A percentile compares a stretch with the other conserved stretches of the same genome.
Evolutionary conservation across 2,113 vertebrate species (phyloP).

Genomic region (Acinonyx jubatus): DNA sequence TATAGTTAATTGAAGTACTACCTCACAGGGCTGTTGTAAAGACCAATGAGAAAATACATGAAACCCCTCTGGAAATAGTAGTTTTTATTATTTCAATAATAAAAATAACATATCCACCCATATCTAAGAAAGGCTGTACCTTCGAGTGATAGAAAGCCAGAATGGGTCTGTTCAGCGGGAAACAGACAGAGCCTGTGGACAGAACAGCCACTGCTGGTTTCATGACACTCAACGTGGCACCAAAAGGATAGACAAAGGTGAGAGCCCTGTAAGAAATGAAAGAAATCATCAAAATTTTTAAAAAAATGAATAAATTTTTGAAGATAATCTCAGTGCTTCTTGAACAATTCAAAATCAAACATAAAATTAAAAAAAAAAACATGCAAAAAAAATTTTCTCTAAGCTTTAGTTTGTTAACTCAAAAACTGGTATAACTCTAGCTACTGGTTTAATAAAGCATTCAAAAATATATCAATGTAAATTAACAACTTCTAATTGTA

Average conservation of each 20-base stretch:
- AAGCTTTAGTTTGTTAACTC: neutral
- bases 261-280: slow-evolving; percentile 88
- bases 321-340: neutral
- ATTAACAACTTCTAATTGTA: neutral
- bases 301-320: neutral
- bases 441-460: neutral
- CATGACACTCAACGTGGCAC: slow-evolving; percentile 95
- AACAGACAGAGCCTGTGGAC: slow-evolving; percentile 97
- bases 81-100: neutral
- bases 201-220: slow-evolving; percentile 95
- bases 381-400: neutral
- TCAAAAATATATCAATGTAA: neutral
- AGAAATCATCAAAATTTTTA: neutral
- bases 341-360: neutral
- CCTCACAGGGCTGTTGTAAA: neutral
- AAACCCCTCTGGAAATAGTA: neutral
- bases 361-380: neutral
- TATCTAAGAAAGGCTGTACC: slow-evolving; percentile 82
- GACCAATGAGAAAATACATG: neutral
- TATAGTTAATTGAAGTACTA: neutral
- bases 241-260: slow-evolving; percentile 96
- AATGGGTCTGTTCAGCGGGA: slow-evolving; percentile 96
- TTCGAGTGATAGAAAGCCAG: slow-evolving; percentile 93
- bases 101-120: neutral
- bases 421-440: neutral